Percentiles rank a stretch among this genome's conserved stretches.
phyloP scores from a whole-genome alignment of 2,113 vertebrate genomes.

The Myanophis thanlyinensis region DNA sequence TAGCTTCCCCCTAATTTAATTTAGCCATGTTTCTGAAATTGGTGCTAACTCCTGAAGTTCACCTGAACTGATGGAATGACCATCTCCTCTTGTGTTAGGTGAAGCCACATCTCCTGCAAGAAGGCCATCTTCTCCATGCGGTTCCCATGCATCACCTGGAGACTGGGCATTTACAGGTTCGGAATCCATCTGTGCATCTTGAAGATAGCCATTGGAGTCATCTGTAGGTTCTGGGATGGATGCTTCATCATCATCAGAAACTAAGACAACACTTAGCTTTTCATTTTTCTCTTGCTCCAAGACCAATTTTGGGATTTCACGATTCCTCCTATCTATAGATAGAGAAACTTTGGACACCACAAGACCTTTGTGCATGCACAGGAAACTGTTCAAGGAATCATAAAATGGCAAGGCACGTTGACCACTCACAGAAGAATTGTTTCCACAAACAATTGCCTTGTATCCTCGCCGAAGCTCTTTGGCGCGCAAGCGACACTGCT shows the following conservation, averaged over 20 bases:
- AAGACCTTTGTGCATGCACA: conserved; percentile 31
- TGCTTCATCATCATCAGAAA: conserved; percentile 27
- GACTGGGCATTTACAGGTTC: conserved; percentile 6
- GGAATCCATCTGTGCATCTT: conserved; percentile 4
- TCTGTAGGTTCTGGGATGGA: conserved; percentile 18
- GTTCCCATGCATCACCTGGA: conserved; percentile 22
- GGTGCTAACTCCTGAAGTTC: neutral
- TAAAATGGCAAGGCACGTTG: conserved; percentile 22
- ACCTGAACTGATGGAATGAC: conserved; percentile 22
- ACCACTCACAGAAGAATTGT: conserved; percentile 24
- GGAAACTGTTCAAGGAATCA: conserved; percentile 24
- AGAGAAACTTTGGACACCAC: conserved; percentile 29
- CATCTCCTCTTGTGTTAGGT: conserved; percentile 5
- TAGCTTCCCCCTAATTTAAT: neutral
- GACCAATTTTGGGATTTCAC: conserved; percentile 7
- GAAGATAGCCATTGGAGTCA: conserved; percentile 26
- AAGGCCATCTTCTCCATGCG: conserved; percentile 10
- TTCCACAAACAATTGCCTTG: conserved; percentile 28
- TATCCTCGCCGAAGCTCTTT: conserved; percentile 31
- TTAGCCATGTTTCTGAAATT: neutral
- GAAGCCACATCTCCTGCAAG: conserved; percentile 7
- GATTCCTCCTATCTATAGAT: conserved; percentile 22
- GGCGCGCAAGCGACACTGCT: conserved; percentile 25
- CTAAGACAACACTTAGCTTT: conserved; percentile 26
- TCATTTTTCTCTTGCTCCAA: conserved; percentile 24